Evolutionary conservation across 2,797 vertebrate species (phyloP), one percentile per base, ranked within the genome.

Genomic region (Simalia tracyae): DNA sequence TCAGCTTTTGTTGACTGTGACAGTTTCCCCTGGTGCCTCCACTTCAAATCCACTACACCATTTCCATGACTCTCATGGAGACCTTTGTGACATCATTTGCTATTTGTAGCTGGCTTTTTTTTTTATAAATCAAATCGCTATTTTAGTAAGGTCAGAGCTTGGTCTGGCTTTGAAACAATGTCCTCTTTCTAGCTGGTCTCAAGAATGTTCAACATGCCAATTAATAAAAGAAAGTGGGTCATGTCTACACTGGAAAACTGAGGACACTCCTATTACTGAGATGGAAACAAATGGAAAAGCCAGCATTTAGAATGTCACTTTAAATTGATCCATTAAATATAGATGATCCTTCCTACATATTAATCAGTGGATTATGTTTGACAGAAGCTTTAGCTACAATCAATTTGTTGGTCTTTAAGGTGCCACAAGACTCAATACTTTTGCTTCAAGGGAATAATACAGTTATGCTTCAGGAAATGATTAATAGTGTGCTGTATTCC

Each of bases 121-220:
- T 93, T 89, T 76, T 42, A 42, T 42, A 42, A 42, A 85, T 87
- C 90, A 93, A 88, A 85, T 84, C 91, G 87, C 88, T 92, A 88
- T 91, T 64, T 57, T 91, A 93, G 60, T 93, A 68, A 84, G 88
- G 93, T 92, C 93, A 91, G 93, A 91, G 84, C 68, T 93, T 90
- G 90, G 66, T 88, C 89, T 92, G 60, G 93, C 60, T 66, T 87
- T 59, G 59, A 84, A 93, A 93, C 93, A 93, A 93, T 90, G 84
- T 93, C 88, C n/a, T 92, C 88, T 90, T 93, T 93, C 90, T 89
- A 93, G 31, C 66, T 22, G 17, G 66, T 61, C 59, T 91, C 92
- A 46, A 28, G 57, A 92, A 93, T 84, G 88, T 90, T 92, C 91
- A 92, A 42, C 59, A 87, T 66, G 84, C 87, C 88, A 84, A 66